A percentile compares a stretch with the other conserved stretches of the same genome.
phyloP scores from a whole-genome alignment of 2,113 vertebrate species.

The Fregata magnificens region DNA sequence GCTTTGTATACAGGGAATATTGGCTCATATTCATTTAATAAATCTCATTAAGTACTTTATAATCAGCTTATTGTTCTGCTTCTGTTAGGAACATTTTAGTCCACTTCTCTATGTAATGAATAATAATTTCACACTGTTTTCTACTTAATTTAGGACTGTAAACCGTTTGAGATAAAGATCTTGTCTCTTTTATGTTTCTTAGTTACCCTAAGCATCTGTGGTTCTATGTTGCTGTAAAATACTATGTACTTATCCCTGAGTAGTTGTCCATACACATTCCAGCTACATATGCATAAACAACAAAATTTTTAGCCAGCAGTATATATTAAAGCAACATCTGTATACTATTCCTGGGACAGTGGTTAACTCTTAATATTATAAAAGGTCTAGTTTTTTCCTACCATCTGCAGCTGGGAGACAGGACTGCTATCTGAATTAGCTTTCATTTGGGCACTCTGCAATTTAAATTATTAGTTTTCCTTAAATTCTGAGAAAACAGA shows the following conservation, averaged over 20 bases:
- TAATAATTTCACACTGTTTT: conserved; percentile 4
- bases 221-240: background rate
- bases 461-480: background rate
- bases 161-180: background rate
- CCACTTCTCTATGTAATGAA: background rate
- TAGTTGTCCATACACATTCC: background rate
- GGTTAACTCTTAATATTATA: background rate
- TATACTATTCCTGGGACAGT: background rate
- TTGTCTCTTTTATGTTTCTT: background rate
- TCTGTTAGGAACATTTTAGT: conserved; percentile 43
- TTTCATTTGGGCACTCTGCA: background rate
- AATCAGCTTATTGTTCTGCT: conserved; percentile 65
- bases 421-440: background rate
- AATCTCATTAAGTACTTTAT: conserved; percentile 66
- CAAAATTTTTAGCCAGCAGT: background rate
- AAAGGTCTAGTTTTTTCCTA: background rate
- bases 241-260: background rate
- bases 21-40: conserved; percentile 44
- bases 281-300: background rate
- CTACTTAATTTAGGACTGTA: background rate
- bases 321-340: background rate
- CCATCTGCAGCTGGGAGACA: background rate
- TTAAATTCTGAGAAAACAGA: background rate
- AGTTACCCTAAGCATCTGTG: background rate
- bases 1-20: conserved; percentile 35